Evolutionary conservation across 2,888 invertebrate species (phyloP).

Genomic region (Macroteleia sp.): DNA sequence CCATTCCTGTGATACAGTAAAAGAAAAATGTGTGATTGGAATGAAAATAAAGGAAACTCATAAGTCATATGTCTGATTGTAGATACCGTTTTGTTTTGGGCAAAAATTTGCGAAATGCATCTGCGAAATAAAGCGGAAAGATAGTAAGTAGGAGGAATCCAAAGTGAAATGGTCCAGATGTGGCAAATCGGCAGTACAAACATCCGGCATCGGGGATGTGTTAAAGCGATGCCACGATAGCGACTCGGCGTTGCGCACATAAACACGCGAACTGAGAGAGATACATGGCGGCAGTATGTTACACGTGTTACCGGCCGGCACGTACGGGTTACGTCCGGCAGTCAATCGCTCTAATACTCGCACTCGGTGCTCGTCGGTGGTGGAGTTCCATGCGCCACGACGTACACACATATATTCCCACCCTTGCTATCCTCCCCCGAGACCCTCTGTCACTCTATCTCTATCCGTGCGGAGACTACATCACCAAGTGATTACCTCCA

Average conservation of each 20-base stretch:
- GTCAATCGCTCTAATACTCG: slow-evolving; percentile 84
- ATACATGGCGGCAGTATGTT: slow-evolving; percentile 83
- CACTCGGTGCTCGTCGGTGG: slow-evolving; percentile 69
- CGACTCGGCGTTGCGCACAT: slow-evolving; percentile 73
- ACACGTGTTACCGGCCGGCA: slow-evolving; percentile 83
- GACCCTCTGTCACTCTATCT: slow-evolving; percentile 64
- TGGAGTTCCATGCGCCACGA: slow-evolving; percentile 44
- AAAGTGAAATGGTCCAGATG: slow-evolving; percentile 67
- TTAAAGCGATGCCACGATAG: slow-evolving; percentile 71
- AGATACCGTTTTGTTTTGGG: not conserved
- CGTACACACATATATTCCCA: slow-evolving; percentile 46
- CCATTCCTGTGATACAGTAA: too few relatives aligned
- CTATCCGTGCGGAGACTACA: slow-evolving; percentile 77
- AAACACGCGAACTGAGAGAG: slow-evolving; percentile 79
- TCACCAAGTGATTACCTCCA: slow-evolving; percentile 81
- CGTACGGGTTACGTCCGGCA: slow-evolving; percentile 83
- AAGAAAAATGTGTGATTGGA: too few relatives aligned
- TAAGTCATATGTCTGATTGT: not conserved
- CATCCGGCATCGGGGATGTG: slow-evolving; percentile 69
- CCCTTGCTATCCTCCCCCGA: slow-evolving; percentile 26
- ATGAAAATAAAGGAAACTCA: not conserved
- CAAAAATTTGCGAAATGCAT: slow-evolving; percentile 20
- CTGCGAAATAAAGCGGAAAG: slow-evolving; percentile 38
- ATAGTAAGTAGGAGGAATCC: slow-evolving; percentile 32
- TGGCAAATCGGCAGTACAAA: slow-evolving; percentile 68